Conservation (phyloP, 2,888 invertebrate genomes). For the Orchestes rusci region DNA sequence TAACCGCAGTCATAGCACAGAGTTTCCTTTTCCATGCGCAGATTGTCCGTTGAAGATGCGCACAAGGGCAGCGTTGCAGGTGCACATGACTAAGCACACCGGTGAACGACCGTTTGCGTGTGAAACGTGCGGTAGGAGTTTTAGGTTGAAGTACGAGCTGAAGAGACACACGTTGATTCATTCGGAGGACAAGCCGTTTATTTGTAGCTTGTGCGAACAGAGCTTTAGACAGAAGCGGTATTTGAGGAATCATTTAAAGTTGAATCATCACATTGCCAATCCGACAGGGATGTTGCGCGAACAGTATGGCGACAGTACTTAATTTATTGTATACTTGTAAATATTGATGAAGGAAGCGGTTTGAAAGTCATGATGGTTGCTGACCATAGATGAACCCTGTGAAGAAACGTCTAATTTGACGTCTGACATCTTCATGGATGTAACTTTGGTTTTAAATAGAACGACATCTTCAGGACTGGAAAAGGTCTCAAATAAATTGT, state of each 20-base stretch:
- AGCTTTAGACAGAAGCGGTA: constrained; percentile 49
- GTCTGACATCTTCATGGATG: too few species aligned
- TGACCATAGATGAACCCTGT: too few species aligned
- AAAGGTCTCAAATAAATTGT: too few species aligned
- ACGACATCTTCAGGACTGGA: too few species aligned
- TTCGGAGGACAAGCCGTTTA: constrained; percentile 48
- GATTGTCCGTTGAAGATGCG: constrained; percentile 56
- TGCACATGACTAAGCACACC: constrained; percentile 54
- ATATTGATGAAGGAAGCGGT: too few species aligned
- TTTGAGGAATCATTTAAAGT: constrained; percentile 47
- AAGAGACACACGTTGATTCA: constrained; percentile 50
- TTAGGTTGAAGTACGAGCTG: constrained; percentile 54
- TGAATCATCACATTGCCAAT: constrained; percentile 37
- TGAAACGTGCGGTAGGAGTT: constrained; percentile 50
- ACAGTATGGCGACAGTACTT: constrained; percentile 9
- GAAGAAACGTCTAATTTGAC: too few species aligned
- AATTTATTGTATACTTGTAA: too few species aligned
- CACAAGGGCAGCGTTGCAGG: constrained; percentile 49
- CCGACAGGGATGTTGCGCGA: constrained; percentile 8
- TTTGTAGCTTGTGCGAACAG: constrained; percentile 43
- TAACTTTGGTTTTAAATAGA: too few species aligned
- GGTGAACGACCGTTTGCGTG: constrained; percentile 57
- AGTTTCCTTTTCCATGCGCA: constrained; percentile 52
- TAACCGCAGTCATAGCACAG: constrained; percentile 51
- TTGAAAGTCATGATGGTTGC: too few species aligned